phyloP scores from a whole-genome alignment of 2,113 vertebrate species.

The Zosterops japonicus region DNA sequence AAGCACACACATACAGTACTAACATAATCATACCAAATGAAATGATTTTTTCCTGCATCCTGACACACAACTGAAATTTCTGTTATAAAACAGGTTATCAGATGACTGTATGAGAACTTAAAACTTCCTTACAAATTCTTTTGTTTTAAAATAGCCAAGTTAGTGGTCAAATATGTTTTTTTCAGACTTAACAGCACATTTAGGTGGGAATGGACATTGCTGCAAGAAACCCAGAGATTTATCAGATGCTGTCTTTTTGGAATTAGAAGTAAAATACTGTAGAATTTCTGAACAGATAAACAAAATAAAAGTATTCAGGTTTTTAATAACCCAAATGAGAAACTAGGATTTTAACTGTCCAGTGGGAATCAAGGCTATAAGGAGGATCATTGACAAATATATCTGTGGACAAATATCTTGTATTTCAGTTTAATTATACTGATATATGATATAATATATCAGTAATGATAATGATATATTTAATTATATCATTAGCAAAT shows the following conservation, averaged over 20 bases:
- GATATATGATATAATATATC: too few species aligned
- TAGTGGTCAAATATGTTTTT: neutral
- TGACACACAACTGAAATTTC: neutral
- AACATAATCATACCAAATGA: neutral
- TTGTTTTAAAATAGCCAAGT: neutral
- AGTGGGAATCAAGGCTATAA: neutral
- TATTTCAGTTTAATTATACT: neutral
- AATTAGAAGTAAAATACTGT: neutral
- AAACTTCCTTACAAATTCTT: neutral
- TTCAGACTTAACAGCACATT: neutral
- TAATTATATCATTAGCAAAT: neutral
- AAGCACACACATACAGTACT: neutral
- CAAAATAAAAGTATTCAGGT: neutral
- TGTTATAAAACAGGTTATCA: neutral
- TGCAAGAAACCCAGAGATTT: neutral
- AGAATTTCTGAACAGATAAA: neutral
- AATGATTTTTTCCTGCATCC: neutral
- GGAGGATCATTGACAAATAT: neutral
- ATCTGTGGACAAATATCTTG: neutral
- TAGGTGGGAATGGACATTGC: neutral
- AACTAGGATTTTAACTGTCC: neutral
- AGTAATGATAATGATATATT: too few species aligned
- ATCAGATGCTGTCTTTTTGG: neutral
- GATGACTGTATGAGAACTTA: neutral
- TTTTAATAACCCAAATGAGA: neutral